A percentile compares a stretch with the other conserved stretches of the same genome.
These are phyloP conservation scores for Linepithema humile DNA, from an alignment of 1,140 invertebrate species.

Conservation along the genomic window DNA sequence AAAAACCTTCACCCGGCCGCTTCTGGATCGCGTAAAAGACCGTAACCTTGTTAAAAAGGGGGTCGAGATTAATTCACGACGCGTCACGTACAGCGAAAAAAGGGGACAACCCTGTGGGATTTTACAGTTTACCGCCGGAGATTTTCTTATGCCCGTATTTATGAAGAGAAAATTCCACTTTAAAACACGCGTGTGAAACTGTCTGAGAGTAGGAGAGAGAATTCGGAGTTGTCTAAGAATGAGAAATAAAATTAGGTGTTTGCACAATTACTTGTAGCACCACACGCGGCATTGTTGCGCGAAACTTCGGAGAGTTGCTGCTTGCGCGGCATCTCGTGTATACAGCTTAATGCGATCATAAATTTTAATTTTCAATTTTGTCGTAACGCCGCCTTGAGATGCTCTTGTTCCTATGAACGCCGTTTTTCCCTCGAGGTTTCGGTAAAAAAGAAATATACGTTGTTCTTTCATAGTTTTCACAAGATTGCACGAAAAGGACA, in stretches of 20 bases:
- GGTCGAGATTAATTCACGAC: constrained; percentile 19
- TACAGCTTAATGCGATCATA: constrained; percentile 65
- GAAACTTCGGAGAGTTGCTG: constrained; percentile 48
- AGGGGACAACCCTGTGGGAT: background rate
- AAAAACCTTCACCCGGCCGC: constrained; percentile 38
- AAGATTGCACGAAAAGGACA: background rate
- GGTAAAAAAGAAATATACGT: background rate
- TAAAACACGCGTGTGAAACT: background rate
- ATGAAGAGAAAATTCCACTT: background rate
- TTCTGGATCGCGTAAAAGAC: background rate
- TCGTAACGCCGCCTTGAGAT: background rate
- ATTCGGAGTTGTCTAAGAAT: background rate
- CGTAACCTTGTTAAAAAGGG: constrained; percentile 28
- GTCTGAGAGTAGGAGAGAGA: background rate
- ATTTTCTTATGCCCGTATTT: constrained; percentile 45
- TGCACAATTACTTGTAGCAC: constrained; percentile 49
- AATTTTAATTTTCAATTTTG: constrained; percentile 75
- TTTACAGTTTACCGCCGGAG: constrained; percentile 17
- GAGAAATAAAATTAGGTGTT: constrained; percentile 34
- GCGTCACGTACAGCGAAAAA: constrained; percentile 23
- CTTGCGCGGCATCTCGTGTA: constrained; percentile 11
- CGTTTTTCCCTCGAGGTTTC: background rate
- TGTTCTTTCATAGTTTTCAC: background rate
- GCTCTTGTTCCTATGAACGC: background rate
- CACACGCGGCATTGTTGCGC: constrained; percentile 49